Base-by-base conservation (phyloP, 2,797 vertebrate species). In the Eutrigla gurnardus region DNA sequence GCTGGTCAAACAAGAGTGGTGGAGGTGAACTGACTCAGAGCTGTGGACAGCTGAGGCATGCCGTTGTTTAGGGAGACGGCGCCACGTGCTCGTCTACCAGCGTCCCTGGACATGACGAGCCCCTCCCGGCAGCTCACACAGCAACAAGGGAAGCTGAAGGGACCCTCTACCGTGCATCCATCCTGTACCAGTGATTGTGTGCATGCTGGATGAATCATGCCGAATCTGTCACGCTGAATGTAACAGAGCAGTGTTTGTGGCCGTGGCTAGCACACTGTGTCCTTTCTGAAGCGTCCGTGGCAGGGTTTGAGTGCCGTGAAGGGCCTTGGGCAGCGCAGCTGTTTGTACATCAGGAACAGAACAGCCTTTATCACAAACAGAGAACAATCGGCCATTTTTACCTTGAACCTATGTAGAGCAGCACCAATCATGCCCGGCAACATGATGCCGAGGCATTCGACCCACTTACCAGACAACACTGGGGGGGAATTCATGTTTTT, bases 321-420 rank as follows among this genome's bases (percentile, higher is more conserved):
- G 49, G 61, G 52, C 66, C 37, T 53, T 63, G 49, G 53, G 55
- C 10, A 1, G 61, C 8, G 1, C 77, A 82, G 58, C 68, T 87
- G 76, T 83, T 77, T 76, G 77, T 74, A 33, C 79, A 72, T 54
- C 54, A 71, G 80, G 77, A 80, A 85, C 85, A 86, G 70, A 75
- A 75, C 78, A 58, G 63, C 40, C 73, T 78, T 69, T 60, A 60
- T 65, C 18, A 46, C 15, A 5, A 37, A 53, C 42, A 7, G 11
- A 76, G 40, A 73, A 76, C 72, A 80, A 60, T 69, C 72, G 32
- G 53, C 45, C 40, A 25, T 42, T 43, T 58, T 71, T 62, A 77
- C 69, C 69, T 74, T 40, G 42, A 68, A 50, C 45, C 13, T n/a
- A 2, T 45, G 14, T 57, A 64, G 37, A 65, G 65, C 43, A 40